These are phyloP conservation scores for Trematocara stigmaticum DNA, from an alignment of 2,113 vertebrate genomes.

Conservation along the genomic window DNA sequence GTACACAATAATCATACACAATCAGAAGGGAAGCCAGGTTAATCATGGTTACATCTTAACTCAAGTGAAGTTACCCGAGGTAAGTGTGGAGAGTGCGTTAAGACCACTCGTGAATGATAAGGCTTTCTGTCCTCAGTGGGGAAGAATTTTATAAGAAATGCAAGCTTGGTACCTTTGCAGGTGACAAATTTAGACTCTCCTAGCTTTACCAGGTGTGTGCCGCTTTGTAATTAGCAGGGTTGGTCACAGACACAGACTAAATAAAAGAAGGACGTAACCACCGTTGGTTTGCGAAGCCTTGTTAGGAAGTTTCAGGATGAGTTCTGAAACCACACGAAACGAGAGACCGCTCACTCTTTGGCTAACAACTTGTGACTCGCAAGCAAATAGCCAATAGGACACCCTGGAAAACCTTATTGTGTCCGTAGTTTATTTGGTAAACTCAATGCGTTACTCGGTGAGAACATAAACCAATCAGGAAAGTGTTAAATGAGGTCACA, in stretches of 20 bases:
- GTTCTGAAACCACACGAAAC: neutral
- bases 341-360: neutral
- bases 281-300: neutral
- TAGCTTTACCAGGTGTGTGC: neutral
- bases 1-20: constrained; percentile 66
- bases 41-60: constrained; percentile 14
- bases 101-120: neutral
- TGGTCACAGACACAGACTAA: neutral
- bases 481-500: neutral
- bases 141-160: neutral
- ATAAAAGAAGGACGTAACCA: neutral
- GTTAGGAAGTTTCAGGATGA: neutral
- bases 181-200: neutral
- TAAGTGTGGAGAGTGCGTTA: neutral
- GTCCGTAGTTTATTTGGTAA: no score
- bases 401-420: neutral
- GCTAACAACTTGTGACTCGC: neutral
- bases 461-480: neutral
- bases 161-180: neutral
- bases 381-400: neutral
- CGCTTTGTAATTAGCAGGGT: neutral
- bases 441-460: neutral
- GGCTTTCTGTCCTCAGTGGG: neutral
- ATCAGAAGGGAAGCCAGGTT: constrained; percentile 51
- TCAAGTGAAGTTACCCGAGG: neutral